Base-by-base conservation (phyloP, 2,888 invertebrate species). In the Spodoptera picta region DNA sequence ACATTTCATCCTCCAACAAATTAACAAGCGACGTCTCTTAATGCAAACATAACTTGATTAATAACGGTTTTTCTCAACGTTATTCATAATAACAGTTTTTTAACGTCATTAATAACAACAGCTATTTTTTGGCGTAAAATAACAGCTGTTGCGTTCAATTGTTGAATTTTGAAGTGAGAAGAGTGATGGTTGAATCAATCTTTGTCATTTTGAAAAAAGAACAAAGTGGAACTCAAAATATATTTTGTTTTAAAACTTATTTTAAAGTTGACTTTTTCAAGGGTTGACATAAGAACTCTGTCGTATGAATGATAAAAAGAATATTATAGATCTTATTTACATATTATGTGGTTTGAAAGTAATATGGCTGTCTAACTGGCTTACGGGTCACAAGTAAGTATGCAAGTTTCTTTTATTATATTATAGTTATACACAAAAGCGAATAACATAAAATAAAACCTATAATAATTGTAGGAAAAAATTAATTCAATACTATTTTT, bases 1-100 rank as follows among this genome's bases (percentile, higher is more conserved):
- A 94, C 94, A 94, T 95, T 94, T 94, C 93, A 94, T 93, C 92
- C 89, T 79, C 83, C 83, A 84, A 88, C 90, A 92, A 92, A 93
- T 93, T 93, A 93, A 92, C 92, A 90, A 87, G 86, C 72, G 73
- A 65, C 83, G 79, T 80, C 83, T 84, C 88, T 84, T 88, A 83
- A 87, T 87, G 89, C 87, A 87, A 90, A 90, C 89, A 90, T 86
- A 90, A 86, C 83, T 80, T 89, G 92, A 92, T 91, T 89, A 90
- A 92, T 92, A 73, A 83, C 66, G 85, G 87, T 87, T 87, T 81
- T 86, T 81, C 75, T 73, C 86, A 90, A 86, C 83, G 82, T 89
- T 92, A 92, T 91, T 89, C 90, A 92, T 92, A 75, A 81, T 63
- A 54, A 67, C 75, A 84, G 88, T 90, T 88, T 86, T 79, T 74